Conservation (phyloP, 2,888 invertebrate genomes). For the Rhopalosiphum nymphaeae region DNA sequence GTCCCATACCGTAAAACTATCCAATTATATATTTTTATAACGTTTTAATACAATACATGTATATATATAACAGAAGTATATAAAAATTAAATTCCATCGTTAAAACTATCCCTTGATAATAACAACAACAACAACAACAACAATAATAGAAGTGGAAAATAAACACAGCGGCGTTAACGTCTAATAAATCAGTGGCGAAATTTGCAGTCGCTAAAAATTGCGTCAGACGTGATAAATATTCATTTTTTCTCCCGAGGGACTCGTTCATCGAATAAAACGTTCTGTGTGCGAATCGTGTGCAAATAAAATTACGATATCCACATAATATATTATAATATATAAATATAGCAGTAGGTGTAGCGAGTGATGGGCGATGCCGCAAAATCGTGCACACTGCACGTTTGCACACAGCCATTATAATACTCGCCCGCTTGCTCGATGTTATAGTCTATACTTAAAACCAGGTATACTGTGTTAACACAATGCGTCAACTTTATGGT, state of each 20-base stretch:
- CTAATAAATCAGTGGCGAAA: constrained; percentile 36
- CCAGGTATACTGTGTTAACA: neutral
- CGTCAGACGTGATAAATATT: constrained; percentile 16
- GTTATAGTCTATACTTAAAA: neutral
- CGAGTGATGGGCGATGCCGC: neutral
- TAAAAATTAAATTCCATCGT: neutral
- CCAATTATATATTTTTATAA: constrained; percentile 4
- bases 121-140: neutral
- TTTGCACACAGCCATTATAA: neutral
- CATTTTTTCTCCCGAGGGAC: constrained; percentile 1
- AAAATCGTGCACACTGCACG: neutral
- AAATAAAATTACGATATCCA: neutral
- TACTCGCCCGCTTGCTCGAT: neutral
- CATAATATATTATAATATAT: neutral
- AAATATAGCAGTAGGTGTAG: neutral
- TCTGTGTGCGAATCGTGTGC: neutral
- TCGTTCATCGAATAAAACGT: neutral
- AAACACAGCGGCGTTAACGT: constrained; percentile 28
- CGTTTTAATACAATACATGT: neutral
- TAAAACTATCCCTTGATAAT: neutral
- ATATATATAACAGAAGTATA: neutral
- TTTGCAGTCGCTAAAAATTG: neutral
- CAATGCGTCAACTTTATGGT: neutral
- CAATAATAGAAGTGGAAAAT: constrained; percentile 10
- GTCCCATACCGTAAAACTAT: neutral